Conservation (phyloP, 2,113 vertebrate genomes). For the Thunnus thynnus region DNA sequence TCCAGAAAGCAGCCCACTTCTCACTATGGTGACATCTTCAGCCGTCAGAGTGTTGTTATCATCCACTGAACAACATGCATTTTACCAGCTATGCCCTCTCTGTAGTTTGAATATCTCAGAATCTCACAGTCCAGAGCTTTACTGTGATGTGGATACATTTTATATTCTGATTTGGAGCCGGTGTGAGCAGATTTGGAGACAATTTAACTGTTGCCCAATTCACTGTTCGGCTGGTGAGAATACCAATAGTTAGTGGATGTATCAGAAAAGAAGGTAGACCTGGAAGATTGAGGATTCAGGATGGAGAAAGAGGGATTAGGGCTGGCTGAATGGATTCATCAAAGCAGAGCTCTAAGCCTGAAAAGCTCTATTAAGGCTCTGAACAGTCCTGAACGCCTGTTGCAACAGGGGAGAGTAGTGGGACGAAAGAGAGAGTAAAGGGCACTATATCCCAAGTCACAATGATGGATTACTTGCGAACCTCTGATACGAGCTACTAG, state of each 20-base stretch:
- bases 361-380: conserved; percentile 17
- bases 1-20: not conserved
- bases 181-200: not conserved
- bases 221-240: conserved; percentile 21
- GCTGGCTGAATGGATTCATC: conserved; percentile 41
- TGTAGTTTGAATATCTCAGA: too few species aligned
- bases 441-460: conserved; percentile 9
- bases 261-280: conserved; percentile 30
- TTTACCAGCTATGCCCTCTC: too few species aligned
- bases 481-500: not conserved
- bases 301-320: conserved; percentile 49
- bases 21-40: not conserved
- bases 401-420: conserved; percentile 28
- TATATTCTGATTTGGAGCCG: not conserved
- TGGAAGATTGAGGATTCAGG: conserved; percentile 16
- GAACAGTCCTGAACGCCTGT: not conserved
- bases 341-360: conserved; percentile 43
- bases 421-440: conserved; percentile 34
- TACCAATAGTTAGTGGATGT: conserved; percentile 11
- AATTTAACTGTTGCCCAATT: not conserved
- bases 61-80: too few species aligned
- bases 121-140: too few species aligned
- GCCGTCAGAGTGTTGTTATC: not conserved
- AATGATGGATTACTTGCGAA: conserved; percentile 55
- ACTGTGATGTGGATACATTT: not conserved